Evolutionary conservation across 2,888 invertebrate genomes (phyloP).

Genomic region (Petrolisthes manimaculis): DNA sequence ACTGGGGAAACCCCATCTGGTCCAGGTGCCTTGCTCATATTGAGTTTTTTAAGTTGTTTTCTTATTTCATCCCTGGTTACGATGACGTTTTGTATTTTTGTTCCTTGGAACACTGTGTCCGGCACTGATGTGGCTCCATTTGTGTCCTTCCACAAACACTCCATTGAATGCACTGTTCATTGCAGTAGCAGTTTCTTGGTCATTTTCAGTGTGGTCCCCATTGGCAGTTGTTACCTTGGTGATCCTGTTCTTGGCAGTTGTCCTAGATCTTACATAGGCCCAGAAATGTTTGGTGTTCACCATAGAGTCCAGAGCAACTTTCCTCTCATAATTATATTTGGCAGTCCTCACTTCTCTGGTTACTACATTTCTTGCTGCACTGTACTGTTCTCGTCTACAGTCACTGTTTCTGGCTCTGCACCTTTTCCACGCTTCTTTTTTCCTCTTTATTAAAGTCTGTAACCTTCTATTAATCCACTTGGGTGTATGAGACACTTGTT

Average conservation of each 20-base stretch:
- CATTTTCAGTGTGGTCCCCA: slow-evolving; percentile 2
- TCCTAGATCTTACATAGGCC: slow-evolving; percentile 20
- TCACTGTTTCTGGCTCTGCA: slow-evolving; percentile 7
- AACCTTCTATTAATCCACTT: slow-evolving; percentile 7
- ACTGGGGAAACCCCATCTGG: slow-evolving; percentile 2
- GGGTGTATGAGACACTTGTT: too few species aligned
- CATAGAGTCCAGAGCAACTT: background rate
- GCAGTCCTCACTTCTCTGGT: slow-evolving; percentile 9
- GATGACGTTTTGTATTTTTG: background rate
- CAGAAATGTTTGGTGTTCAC: slow-evolving; percentile 12
- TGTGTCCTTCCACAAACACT: too few species aligned
- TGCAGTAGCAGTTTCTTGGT: background rate
- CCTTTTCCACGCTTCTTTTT: slow-evolving; percentile 18
- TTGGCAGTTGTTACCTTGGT: slow-evolving; percentile 3
- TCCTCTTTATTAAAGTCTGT: background rate
- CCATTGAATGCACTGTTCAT: slow-evolving; percentile 19
- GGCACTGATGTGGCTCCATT: too few species aligned
- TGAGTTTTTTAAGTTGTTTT: background rate
- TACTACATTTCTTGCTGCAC: slow-evolving; percentile 17
- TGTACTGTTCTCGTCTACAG: background rate
- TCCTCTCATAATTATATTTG: too few species aligned
- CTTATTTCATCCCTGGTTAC: background rate
- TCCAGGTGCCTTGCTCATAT: slow-evolving; percentile 21
- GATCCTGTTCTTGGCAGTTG: background rate
- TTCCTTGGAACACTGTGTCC: too few species aligned